Percentiles rank a stretch among this genome's conserved stretches.
These are phyloP conservation scores for Puntigrus tetrazona DNA, from an alignment of 2,113 vertebrate genomes.

Conservation along the genomic window DNA sequence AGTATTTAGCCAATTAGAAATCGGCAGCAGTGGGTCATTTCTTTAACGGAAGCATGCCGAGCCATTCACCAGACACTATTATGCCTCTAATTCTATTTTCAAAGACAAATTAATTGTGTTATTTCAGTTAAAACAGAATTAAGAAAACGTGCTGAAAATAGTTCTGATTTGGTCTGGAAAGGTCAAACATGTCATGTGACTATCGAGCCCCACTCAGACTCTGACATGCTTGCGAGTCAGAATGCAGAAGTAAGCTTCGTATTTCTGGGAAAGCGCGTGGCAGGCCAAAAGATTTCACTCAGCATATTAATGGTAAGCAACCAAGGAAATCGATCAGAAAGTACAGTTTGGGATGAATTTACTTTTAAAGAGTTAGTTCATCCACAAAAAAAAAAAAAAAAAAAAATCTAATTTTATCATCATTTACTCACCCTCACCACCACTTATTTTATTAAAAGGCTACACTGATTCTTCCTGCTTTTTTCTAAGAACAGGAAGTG, in stretches of 20 bases:
- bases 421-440: not conserved
- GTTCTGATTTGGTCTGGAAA: constrained; percentile 24
- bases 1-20: constrained; percentile 48
- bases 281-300: constrained; percentile 28
- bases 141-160: not conserved
- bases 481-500: not conserved
- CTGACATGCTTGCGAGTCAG: constrained; percentile 40
- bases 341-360: not conserved
- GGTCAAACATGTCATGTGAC: constrained; percentile 22
- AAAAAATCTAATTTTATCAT: not conserved
- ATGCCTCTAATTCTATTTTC: not conserved
- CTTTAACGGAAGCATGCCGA: constrained; percentile 42
- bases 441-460: not conserved
- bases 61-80: constrained; percentile 12
- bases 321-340: not conserved
- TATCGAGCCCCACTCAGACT: constrained; percentile 29
- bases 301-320: not conserved
- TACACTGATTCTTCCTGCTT: not conserved
- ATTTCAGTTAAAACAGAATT: not conserved
- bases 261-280: not conserved
- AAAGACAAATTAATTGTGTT: not conserved
- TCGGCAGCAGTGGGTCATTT: constrained; percentile 31
- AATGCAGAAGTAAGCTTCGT: constrained; percentile 31
- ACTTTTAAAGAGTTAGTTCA: constrained; percentile 12
- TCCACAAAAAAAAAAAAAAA: not conserved